Evolutionary conservation across 23 tunicate genomes (phyloP).

Genomic region (Phallusia fumigata): DNA sequence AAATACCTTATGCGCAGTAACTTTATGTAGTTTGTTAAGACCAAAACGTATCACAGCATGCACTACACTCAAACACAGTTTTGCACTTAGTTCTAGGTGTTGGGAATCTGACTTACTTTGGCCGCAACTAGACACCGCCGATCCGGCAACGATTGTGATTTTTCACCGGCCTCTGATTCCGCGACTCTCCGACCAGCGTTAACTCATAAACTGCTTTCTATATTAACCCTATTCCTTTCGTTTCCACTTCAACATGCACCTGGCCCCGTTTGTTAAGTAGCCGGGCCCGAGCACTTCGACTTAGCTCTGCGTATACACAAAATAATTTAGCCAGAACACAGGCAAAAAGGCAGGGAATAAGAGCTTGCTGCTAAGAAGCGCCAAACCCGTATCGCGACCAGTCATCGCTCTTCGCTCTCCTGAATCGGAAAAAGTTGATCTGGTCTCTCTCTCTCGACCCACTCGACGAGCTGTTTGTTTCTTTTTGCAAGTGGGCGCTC

Average conservation of each 20-base stretch:
- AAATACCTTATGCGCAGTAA: too few relatives aligned
- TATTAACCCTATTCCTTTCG: not conserved
- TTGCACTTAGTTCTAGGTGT: not conserved
- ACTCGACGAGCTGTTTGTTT: not conserved
- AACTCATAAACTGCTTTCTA: not conserved
- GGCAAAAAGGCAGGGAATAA: not conserved
- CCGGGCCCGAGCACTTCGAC: not conserved
- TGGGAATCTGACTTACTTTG: not conserved
- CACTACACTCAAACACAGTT: too few relatives aligned
- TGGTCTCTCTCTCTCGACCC: not conserved
- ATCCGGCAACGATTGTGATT: not conserved
- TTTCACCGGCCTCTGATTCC: not conserved
- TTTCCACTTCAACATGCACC: not conserved
- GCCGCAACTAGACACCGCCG: not conserved
- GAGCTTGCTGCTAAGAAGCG: not conserved
- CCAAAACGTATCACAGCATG: too few relatives aligned
- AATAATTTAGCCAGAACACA: not conserved
- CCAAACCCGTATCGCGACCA: not conserved
- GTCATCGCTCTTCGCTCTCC: not conserved
- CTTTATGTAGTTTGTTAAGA: too few relatives aligned
- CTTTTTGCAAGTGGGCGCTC: not conserved
- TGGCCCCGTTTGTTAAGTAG: not conserved
- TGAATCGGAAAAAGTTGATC: not conserved
- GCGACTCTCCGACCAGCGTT: constrained; percentile 1
- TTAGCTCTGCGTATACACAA: not conserved